These are phyloP conservation scores for Periophthalmodon schlosseri DNA, from an alignment of 2,113 vertebrate species.

Conservation along the genomic window DNA sequence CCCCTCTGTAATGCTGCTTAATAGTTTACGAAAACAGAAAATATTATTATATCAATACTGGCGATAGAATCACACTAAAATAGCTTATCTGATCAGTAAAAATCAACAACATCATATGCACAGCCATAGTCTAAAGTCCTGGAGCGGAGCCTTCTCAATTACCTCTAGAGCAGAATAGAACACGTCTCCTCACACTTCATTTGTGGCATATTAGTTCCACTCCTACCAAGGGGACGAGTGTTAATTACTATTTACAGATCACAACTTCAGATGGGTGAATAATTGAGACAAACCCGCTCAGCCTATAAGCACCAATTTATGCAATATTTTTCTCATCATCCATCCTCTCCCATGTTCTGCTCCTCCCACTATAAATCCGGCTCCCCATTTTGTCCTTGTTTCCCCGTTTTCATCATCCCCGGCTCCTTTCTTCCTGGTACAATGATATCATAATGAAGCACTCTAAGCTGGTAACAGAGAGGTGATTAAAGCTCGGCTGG, in stretches of 20 bases:
- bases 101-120: background rate
- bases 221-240: conserved; percentile 26
- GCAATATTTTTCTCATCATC: conserved; percentile 11
- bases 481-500: conserved; percentile 55
- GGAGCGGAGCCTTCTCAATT: conserved; percentile 27
- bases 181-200: conserved; percentile 26
- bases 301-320: conserved; percentile 11
- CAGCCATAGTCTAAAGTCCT: background rate
- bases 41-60: too few relatives aligned
- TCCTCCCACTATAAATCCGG: conserved; percentile 14
- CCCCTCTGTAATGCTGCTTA: too few relatives aligned
- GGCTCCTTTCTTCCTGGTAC: conserved; percentile 9
- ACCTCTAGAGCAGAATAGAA: conserved; percentile 24
- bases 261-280: conserved; percentile 48
- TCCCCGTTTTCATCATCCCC: background rate
- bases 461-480: conserved; percentile 40
- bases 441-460: conserved; percentile 43
- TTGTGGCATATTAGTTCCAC: conserved; percentile 21
- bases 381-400: conserved; percentile 13
- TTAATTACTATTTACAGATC: conserved; percentile 56
- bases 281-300: conserved; percentile 32
- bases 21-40: too few relatives aligned
- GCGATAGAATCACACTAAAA: too few relatives aligned
- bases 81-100: too few relatives aligned
- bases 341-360: conserved; percentile 4